These are phyloP conservation scores for Lordiphosa clarofinis DNA, from an alignment of 1,140 invertebrate species.

Conservation along the genomic window DNA sequence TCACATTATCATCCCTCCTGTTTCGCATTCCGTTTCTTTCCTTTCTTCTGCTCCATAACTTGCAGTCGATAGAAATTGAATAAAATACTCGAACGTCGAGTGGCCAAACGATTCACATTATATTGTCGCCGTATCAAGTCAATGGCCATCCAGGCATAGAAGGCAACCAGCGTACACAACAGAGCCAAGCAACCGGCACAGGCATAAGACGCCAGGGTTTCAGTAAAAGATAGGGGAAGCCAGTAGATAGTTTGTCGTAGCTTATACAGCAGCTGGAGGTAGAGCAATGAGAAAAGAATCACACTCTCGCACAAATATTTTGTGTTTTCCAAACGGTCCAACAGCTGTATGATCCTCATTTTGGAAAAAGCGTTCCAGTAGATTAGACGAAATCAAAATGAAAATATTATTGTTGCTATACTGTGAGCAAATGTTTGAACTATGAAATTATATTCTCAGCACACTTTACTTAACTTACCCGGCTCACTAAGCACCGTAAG, in stretches of 20 bases:
- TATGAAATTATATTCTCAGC: too few species aligned
- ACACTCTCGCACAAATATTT: constrained; percentile 12
- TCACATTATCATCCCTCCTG: background rate
- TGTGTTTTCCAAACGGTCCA: constrained; percentile 18
- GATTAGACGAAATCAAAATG: too few species aligned
- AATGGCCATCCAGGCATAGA: constrained; percentile 8
- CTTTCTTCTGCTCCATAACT: background rate
- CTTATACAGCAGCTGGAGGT: background rate
- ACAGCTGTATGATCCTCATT: background rate
- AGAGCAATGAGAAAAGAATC: constrained; percentile 7
- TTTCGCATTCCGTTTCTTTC: background rate
- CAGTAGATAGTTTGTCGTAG: constrained; percentile 16
- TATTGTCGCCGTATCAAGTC: background rate
- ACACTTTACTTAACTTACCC: too few species aligned
- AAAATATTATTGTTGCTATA: too few species aligned
- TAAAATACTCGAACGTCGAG: background rate
- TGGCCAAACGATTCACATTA: background rate
- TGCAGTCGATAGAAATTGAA: background rate
- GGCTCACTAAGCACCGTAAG: too few species aligned
- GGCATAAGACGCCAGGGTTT: constrained; percentile 7
- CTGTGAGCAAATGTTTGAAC: too few species aligned
- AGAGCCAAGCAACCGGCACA: constrained; percentile 6
- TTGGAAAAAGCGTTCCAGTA: too few species aligned
- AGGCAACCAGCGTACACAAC: constrained; percentile 1
- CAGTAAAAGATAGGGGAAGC: constrained; percentile 13